Percentiles rank a stretch among this genome's conserved stretches.
Conservation (phyloP, 1,140 invertebrate species). For the Bombus turneri region DNA sequence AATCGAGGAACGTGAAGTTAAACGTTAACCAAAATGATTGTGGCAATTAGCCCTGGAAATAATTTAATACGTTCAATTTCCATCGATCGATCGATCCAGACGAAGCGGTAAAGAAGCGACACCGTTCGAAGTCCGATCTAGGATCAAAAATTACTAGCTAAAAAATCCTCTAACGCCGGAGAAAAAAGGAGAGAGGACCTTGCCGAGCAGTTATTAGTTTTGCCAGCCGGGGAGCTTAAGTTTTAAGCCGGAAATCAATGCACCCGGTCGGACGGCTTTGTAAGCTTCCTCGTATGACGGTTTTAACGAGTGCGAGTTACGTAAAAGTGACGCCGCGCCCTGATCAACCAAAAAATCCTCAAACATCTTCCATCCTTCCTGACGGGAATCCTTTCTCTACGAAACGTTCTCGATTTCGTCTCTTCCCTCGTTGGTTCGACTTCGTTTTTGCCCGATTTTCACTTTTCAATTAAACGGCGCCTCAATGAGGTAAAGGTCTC, state of each 20-base stretch:
- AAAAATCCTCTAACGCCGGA: constrained; percentile 65
- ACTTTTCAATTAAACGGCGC: constrained; percentile 51
- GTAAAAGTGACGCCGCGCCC: constrained; percentile 62
- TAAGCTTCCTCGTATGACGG: constrained; percentile 68
- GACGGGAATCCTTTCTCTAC: background rate
- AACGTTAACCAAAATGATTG: background rate
- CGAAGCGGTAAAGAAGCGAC: constrained; percentile 1
- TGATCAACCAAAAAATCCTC: constrained; percentile 55
- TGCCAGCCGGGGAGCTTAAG: constrained; percentile 67
- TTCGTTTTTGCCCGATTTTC: constrained; percentile 9
- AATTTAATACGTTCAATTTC: constrained; percentile 11
- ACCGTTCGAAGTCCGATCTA: constrained; percentile 30
- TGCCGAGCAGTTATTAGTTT: constrained; percentile 71
- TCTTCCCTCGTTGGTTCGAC: background rate
- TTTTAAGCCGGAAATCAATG: constrained; percentile 72
- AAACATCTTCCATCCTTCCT: constrained; percentile 34
- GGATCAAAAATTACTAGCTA: constrained; percentile 66
- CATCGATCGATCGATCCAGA: constrained; percentile 11
- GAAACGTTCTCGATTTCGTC: background rate
- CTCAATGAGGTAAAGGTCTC: background rate
- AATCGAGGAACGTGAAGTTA: background rate
- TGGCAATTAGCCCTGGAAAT: background rate
- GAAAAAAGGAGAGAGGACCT: constrained; percentile 53
- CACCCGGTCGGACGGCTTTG: constrained; percentile 66
- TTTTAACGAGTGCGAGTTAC: constrained; percentile 69